Evolutionary conservation across 2,888 invertebrate species (phyloP).

Genomic region (Patella caerulea): DNA sequence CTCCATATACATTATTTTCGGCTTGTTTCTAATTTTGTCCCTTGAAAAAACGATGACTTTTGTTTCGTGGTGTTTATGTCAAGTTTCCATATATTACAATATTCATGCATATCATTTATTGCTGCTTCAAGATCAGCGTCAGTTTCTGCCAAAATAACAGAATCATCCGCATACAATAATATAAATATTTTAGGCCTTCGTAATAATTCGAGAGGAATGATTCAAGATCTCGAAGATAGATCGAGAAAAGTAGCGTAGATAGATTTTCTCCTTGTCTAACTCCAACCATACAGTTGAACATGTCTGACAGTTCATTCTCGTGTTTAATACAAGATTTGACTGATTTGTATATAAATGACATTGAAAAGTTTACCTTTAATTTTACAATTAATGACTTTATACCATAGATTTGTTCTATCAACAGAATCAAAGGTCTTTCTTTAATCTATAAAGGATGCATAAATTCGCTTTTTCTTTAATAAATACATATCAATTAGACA

Average conservation of each 20-base stretch:
- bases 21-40: too few species aligned
- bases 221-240: not conserved
- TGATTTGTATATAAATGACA: not conserved
- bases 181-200: conserved; percentile 6
- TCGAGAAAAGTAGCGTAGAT: not conserved
- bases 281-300: not conserved
- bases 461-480: not conserved
- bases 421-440: conserved; percentile 13
- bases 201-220: not conserved
- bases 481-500: conserved; percentile 11
- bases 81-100: too few species aligned
- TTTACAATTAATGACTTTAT: conserved; percentile 6
- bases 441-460: conserved; percentile 12
- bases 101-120: too few species aligned
- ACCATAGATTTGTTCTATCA: conserved; percentile 15
- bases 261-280: conserved; percentile 8
- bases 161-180: conserved; percentile 31
- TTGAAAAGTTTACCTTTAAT: conserved; percentile 13
- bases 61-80: too few species aligned
- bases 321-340: not conserved
- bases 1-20: too few species aligned
- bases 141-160: conserved; percentile 25
- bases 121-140: too few species aligned
- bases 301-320: not conserved
- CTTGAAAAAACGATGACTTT: too few species aligned